Conservation (phyloP, 2,113 vertebrate genomes). For the Laticauda colubrina region DNA sequence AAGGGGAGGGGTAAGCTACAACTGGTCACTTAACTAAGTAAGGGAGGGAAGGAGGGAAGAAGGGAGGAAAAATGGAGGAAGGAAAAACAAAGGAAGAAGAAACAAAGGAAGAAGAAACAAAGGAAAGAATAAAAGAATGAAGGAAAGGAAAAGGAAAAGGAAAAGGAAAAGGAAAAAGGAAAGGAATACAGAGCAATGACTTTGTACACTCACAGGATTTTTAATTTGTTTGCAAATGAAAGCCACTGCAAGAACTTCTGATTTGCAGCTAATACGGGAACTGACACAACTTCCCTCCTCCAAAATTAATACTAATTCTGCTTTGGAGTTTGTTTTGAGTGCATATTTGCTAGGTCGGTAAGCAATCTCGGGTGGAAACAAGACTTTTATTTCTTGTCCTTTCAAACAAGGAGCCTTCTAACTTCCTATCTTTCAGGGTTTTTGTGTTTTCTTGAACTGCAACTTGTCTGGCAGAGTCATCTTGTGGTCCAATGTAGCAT, state of each 20-base stretch:
- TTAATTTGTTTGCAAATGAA: neutral
- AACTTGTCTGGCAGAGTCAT: conserved; percentile 68
- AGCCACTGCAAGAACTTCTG: neutral
- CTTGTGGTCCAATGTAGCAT: conserved; percentile 58
- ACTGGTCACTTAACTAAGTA: too few relatives aligned
- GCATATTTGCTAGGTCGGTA: neutral
- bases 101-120: too few relatives aligned
- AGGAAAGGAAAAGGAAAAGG: too few relatives aligned
- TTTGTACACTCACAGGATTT: neutral
- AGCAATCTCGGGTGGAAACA: neutral
- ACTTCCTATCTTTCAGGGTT: conserved; percentile 8
- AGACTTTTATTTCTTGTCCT: neutral
- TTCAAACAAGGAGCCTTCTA: neutral
- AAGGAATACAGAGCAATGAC: neutral
- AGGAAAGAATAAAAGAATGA: too few relatives aligned
- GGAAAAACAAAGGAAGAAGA: too few relatives aligned
- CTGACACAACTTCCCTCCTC: neutral
- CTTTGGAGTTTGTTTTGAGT: neutral
- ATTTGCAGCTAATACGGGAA: neutral
- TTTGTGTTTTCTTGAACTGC: conserved; percentile 27
- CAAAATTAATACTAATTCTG: neutral
- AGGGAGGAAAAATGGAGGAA: neutral
- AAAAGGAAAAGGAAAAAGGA: too few relatives aligned
- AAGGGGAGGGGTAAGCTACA: too few relatives aligned
- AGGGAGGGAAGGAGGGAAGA: too few relatives aligned